Evolutionary conservation across 1,140 invertebrate species (phyloP).

Genomic region (Calliphora vicina): DNA sequence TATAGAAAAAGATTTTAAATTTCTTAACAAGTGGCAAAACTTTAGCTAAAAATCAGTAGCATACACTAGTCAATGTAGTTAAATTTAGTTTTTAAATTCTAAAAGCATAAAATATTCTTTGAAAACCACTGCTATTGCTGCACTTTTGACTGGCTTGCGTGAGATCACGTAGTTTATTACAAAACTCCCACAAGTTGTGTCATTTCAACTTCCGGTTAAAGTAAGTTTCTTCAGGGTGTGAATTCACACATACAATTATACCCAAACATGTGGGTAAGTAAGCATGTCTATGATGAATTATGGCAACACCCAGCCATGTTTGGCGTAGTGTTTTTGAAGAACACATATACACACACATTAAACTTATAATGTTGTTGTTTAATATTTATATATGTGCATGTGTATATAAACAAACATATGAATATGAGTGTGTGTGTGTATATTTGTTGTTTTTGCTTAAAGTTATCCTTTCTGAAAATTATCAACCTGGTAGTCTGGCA

Average conservation of each 20-base stretch:
- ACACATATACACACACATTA: too few relatives aligned
- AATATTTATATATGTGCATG: too few relatives aligned
- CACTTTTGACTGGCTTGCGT: neutral
- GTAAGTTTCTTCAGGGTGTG: neutral
- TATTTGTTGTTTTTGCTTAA: neutral
- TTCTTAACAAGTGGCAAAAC: too few relatives aligned
- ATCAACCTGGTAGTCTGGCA: neutral
- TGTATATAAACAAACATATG: too few relatives aligned
- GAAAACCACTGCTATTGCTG: neutral
- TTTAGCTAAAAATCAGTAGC: too few relatives aligned
- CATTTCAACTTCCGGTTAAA: conserved; percentile 3
- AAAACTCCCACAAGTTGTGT: conserved; percentile 26
- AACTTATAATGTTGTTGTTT: neutral
- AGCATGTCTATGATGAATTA: neutral
- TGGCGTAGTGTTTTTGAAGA: too few relatives aligned
- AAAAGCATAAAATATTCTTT: too few relatives aligned
- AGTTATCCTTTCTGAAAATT: neutral
- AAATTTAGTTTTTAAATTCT: too few relatives aligned
- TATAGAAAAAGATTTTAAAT: too few relatives aligned
- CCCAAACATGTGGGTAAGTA: neutral
- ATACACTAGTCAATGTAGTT: too few relatives aligned
- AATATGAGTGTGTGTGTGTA: neutral
- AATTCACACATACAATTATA: neutral
- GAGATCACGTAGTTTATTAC: conserved; percentile 30
- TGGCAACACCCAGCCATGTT: neutral